Evolutionary conservation across 2,113 vertebrate genomes (phyloP).

Genomic region (Dendrocopos noguchii): DNA sequence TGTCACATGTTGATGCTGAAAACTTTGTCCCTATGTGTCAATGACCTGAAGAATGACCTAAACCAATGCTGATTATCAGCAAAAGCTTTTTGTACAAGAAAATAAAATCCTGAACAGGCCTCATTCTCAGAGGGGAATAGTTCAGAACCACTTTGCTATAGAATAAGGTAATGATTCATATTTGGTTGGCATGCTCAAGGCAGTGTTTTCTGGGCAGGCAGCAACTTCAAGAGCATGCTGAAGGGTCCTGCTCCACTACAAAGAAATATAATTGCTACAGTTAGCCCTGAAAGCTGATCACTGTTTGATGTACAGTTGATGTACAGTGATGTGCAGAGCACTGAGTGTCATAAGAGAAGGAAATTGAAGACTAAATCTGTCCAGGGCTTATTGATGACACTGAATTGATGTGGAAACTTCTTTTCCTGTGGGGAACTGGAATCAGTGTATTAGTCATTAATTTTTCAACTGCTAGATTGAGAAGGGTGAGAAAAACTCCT

Average conservation of each 20-base stretch:
- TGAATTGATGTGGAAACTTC: neutral
- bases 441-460: neutral
- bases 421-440: neutral
- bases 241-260: neutral
- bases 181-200: neutral
- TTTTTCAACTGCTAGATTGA: neutral
- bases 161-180: neutral
- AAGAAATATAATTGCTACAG: neutral
- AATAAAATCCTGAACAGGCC: neutral
- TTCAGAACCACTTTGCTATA: neutral
- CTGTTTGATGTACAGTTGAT: neutral
- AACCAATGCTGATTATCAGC: neutral
- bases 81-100: neutral
- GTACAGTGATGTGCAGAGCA: neutral
- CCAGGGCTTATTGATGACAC: neutral
- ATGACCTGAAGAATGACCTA: neutral
- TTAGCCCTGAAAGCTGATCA: neutral
- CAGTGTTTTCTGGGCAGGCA: neutral
- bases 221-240: neutral
- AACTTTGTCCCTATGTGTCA: neutral
- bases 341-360: neutral
- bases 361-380: neutral
- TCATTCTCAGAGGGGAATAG: neutral
- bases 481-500: neutral
- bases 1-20: neutral